Conservation (phyloP, 1,140 invertebrate species). For the Apocrypta bakeri region DNA sequence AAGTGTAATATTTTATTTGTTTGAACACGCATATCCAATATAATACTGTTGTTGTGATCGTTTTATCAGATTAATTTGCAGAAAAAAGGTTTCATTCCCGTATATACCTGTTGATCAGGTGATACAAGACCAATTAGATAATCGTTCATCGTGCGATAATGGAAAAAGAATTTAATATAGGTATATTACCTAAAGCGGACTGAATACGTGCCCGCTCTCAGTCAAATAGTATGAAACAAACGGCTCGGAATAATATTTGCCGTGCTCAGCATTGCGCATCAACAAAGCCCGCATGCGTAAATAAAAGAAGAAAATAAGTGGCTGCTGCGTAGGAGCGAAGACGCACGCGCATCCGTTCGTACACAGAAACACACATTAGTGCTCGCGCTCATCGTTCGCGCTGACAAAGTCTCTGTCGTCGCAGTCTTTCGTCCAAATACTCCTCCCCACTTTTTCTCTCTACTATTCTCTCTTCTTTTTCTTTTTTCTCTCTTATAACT, state of each 20-base stretch:
- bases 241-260: not conserved
- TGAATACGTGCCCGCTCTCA: not conserved
- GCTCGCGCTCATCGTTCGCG: conserved; percentile 42
- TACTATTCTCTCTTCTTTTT: conserved; percentile 43
- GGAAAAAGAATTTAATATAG: not conserved
- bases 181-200: not conserved
- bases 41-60: too few relatives aligned
- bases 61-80: too few relatives aligned
- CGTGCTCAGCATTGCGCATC: not conserved
- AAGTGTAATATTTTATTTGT: not conserved
- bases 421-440: conserved; percentile 29
- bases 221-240: not conserved
- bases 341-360: conserved; percentile 23
- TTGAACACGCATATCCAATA: too few relatives aligned
- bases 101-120: too few relatives aligned
- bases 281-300: not conserved
- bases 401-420: conserved; percentile 41
- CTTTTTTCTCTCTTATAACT: conserved; percentile 27
- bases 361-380: conserved; percentile 39
- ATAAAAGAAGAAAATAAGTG: not conserved
- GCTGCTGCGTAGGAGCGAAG: conserved; percentile 42
- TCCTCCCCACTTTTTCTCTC: not conserved
- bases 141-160: not conserved
- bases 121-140: not conserved
- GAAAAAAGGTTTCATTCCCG: too few relatives aligned